phyloP scores from a whole-genome alignment of 2,797 vertebrate species.

The Balearica regulorum region DNA sequence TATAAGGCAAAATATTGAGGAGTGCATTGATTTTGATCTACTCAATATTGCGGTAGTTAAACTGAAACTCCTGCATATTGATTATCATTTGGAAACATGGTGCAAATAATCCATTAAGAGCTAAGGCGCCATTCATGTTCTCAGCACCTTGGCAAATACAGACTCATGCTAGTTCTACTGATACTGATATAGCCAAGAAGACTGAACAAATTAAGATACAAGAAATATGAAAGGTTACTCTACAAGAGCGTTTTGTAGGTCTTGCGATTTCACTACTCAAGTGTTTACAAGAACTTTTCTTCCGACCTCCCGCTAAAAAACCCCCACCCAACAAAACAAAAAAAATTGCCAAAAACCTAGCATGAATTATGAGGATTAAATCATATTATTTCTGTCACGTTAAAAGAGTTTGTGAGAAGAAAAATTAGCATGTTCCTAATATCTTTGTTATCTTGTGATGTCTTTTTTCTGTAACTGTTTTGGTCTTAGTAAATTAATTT shows the following conservation, averaged over 20 bases:
- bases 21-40: not conserved
- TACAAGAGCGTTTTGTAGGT: not conserved
- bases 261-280: not conserved
- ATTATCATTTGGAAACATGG: not conserved
- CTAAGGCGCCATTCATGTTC: not conserved
- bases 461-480: not conserved
- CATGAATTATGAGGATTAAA: not conserved
- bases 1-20: not conserved
- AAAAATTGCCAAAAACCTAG: not conserved
- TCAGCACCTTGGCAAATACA: not conserved
- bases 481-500: not conserved
- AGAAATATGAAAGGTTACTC: not conserved
- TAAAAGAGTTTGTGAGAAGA: not conserved
- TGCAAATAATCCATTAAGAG: not conserved
- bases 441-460: not conserved
- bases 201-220: not conserved
- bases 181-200: not conserved
- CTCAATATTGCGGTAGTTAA: not conserved
- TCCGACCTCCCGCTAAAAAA: not conserved
- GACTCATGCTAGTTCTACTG: not conserved
- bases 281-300: not conserved
- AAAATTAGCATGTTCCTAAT: not conserved
- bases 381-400: not conserved
- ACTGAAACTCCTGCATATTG: not conserved
- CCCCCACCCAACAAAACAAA: not conserved